Conservation (phyloP, 2,888 invertebrate genomes). For the Oscheius sp. region DNA sequence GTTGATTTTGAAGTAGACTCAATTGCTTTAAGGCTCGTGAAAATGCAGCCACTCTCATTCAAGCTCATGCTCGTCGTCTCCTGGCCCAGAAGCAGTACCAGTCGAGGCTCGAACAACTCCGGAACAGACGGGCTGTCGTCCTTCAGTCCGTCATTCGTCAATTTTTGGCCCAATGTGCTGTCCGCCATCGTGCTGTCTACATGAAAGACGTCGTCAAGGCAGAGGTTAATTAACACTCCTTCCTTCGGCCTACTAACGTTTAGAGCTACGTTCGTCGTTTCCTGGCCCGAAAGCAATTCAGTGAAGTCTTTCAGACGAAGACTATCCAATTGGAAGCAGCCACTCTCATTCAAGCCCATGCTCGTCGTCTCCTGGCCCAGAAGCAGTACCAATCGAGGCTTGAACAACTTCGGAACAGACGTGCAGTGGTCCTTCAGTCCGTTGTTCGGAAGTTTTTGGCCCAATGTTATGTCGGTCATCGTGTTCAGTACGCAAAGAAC, state of each 20-base stretch:
- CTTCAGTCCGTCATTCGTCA: neutral
- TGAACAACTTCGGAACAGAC: too few species aligned
- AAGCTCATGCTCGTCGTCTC: neutral
- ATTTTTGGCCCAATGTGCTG: too few species aligned
- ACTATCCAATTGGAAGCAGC: neutral
- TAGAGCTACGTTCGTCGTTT: neutral
- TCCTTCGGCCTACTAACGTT: too few species aligned
- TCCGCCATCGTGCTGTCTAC: too few species aligned
- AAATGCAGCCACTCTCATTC: constrained; percentile 3
- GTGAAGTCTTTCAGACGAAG: neutral
- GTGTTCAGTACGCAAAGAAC: neutral
- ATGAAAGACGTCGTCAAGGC: neutral
- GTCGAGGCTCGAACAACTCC: neutral
- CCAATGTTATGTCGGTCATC: too few species aligned
- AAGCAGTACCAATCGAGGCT: neutral
- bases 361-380: neutral
- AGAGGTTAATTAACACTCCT: too few species aligned
- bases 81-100: neutral
- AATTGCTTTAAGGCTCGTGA: neutral
- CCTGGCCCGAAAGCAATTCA: constrained; percentile 9
- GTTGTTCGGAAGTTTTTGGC: too few species aligned
- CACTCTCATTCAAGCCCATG: neutral
- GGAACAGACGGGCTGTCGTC: neutral
- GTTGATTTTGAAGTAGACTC: neutral
- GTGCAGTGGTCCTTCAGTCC: neutral